Conservation (phyloP, 2,888 invertebrate genomes). For the Eremobia ochroleuca region DNA sequence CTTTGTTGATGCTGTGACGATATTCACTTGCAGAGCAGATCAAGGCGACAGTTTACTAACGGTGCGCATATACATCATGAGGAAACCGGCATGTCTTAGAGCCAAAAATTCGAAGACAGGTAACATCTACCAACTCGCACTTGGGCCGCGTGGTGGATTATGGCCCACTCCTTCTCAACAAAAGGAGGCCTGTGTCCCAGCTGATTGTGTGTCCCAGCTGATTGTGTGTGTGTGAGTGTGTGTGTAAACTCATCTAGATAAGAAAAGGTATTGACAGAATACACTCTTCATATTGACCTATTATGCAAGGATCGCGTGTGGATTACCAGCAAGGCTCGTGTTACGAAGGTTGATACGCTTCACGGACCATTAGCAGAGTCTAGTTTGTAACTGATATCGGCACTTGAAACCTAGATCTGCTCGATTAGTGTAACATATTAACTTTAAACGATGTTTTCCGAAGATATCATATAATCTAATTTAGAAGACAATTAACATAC, state of each 20-base stretch:
- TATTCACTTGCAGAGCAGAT: background rate
- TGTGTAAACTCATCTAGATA: background rate
- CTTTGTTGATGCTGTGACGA: background rate
- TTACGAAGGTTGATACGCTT: slow-evolving; percentile 77
- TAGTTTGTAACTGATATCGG: slow-evolving; percentile 42
- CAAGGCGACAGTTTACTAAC: background rate
- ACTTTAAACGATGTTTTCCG: too few species aligned
- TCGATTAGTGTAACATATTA: slow-evolving; percentile 5
- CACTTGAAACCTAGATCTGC: slow-evolving; percentile 13
- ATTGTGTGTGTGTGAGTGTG: background rate
- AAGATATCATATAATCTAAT: background rate
- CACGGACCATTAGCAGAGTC: slow-evolving; percentile 62
- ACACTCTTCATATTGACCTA: slow-evolving; percentile 12
- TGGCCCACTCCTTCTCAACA: too few species aligned
- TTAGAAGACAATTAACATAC: too few species aligned
- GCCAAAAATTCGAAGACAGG: too few species aligned
- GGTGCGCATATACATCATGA: too few species aligned
- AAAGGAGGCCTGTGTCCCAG: too few species aligned
- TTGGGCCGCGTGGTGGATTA: too few species aligned
- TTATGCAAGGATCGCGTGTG: slow-evolving; percentile 37
- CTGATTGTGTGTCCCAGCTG: too few species aligned
- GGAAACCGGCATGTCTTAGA: too few species aligned
- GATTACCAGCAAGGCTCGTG: slow-evolving; percentile 55
- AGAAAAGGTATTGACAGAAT: background rate
- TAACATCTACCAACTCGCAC: too few species aligned